Evolutionary conservation across 2,888 invertebrate genomes (phyloP).

Genomic region (Leucophenga montana): DNA sequence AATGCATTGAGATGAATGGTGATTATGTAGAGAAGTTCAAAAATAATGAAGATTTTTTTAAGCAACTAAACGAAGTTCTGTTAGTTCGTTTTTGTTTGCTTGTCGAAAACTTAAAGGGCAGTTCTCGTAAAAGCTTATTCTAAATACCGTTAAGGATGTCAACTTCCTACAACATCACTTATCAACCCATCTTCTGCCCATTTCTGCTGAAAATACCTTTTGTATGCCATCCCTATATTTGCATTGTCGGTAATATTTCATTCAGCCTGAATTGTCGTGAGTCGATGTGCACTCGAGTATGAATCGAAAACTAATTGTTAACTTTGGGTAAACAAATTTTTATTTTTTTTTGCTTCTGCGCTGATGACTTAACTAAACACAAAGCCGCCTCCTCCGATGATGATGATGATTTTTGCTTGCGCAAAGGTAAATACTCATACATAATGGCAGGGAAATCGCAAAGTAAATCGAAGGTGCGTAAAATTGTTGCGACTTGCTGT

Average conservation of each 20-base stretch:
- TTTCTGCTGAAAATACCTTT: too few species aligned
- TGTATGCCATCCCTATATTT: background rate
- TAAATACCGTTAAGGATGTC: too few species aligned
- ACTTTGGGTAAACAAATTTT: conserved; percentile 60
- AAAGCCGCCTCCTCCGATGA: conserved; percentile 22
- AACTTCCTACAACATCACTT: too few species aligned
- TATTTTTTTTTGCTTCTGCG: background rate
- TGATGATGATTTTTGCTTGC: conserved; percentile 8
- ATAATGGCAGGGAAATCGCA: conserved; percentile 3
- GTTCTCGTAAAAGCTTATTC: too few species aligned
- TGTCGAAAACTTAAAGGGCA: too few species aligned
- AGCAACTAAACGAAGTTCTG: too few species aligned
- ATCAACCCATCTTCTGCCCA: too few species aligned
- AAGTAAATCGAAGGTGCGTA: conserved; percentile 8
- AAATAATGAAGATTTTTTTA: too few species aligned
- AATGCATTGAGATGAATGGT: too few species aligned
- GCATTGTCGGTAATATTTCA: conserved; percentile 1
- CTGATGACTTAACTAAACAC: conserved; percentile 59
- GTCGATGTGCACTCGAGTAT: conserved; percentile 5
- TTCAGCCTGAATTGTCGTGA: background rate
- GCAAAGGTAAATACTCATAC: conserved; percentile 22
- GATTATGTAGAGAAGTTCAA: too few species aligned
- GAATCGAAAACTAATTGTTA: conserved; percentile 61
- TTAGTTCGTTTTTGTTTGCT: too few species aligned
- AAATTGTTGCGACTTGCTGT: background rate